Base-by-base conservation (phyloP, 2,888 invertebrate species). In the Maniola hyperantus region DNA sequence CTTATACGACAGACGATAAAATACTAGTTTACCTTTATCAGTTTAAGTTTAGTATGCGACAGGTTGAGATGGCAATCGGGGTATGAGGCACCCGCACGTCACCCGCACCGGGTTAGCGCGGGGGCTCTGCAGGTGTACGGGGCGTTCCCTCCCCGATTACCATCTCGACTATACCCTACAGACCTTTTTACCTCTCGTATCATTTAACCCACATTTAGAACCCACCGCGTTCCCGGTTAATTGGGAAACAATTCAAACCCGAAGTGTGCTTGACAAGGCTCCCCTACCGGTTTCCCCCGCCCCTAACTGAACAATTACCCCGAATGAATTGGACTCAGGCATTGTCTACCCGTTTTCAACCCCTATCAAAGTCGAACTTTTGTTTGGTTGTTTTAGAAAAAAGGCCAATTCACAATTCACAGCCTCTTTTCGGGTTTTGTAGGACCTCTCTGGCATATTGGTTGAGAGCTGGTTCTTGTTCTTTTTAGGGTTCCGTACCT, bases 311-410 rank as follows among this genome's bases (percentile, higher is more conserved):
- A 61, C 61, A 61, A 61, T 61, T 51, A 51, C 61, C 61, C 50
- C 61, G 36, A 51, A 36, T 61, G 61, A 50, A 61, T 61, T 61
- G 50, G 51, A 61, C 50, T 13, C 20, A n/a, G 48, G 33, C 39
- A 51, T 61, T 61, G 61, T 61, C 39, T 61, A 13, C 60, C 8
- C 46, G 44, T 44, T 53, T 62, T 39, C 18, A 63, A 59, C 65
- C 65, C 63, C 63, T 65, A 66, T 54, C 65, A 66, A 66, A 58
- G 50, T 54, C 59, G 59, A 48, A 39, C 65, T 58, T 65, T 63
- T 59, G 67, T 48, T 48, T 48, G 65, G 68, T 70, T 65, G 65
- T 64, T 70, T 65, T 51, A 64, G 61, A 60, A 61, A 65, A 68
- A 69, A 53, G 62, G 53, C 42, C 42, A 62, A 62, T 42, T 53